These are phyloP conservation scores for Hermodice carunculata DNA, from an alignment of 2,888 invertebrate species.

Conservation along the genomic window DNA sequence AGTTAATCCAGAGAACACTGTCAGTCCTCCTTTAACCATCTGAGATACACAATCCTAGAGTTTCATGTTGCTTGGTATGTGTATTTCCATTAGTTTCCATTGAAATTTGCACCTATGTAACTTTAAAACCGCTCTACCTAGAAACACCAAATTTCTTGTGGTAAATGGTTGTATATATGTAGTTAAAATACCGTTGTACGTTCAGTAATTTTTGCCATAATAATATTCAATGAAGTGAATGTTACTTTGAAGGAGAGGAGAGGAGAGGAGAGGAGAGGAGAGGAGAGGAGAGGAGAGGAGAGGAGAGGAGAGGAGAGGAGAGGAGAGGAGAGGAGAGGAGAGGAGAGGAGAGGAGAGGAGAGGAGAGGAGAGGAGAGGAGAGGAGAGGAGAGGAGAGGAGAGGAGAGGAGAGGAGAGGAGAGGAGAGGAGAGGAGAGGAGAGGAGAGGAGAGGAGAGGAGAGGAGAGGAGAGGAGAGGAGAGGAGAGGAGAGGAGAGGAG, in stretches of 20 bases:
- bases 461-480: neutral
- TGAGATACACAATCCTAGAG: no score
- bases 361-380: neutral
- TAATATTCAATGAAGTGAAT: no score
- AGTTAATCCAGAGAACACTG: no score
- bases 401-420: neutral
- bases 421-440: neutral
- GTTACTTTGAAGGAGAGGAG: neutral
- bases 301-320: neutral
- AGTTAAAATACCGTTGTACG: no score
- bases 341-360: neutral
- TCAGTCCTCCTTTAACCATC: no score
- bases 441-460: neutral
- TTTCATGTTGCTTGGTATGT: no score
- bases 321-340: neutral
- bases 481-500: neutral
- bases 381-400: neutral
- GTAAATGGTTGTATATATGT: no score
- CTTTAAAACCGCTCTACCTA: no score
- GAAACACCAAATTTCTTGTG: no score
- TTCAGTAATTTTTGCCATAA: no score
- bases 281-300: neutral
- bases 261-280: neutral
- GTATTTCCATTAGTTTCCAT: no score
- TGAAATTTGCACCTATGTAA: no score